Evolutionary conservation across 1,140 invertebrate species (phyloP).

Genomic region (Saccostrea glomerata): DNA sequence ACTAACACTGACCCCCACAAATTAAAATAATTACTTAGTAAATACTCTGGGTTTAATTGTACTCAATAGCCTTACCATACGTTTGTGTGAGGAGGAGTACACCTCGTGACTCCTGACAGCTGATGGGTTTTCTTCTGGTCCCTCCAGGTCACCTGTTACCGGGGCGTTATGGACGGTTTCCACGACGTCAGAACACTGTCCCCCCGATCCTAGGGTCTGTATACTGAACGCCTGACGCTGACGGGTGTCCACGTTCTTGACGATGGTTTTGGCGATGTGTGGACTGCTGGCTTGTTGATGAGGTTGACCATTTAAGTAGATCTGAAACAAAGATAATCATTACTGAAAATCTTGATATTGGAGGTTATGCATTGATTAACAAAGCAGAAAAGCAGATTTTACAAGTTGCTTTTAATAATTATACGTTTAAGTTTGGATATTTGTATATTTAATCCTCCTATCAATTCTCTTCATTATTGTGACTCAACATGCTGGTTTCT

Average conservation of each 20-base stretch:
- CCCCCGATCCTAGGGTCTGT: constrained; percentile 67
- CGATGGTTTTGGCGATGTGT: constrained; percentile 64
- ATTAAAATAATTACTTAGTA: neutral
- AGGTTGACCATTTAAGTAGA: constrained; percentile 67
- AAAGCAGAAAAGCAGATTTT: too few species aligned
- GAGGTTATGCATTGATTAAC: too few species aligned
- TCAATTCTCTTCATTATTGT: too few species aligned
- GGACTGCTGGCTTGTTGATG: constrained; percentile 63
- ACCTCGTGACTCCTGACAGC: neutral
- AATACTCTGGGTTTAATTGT: neutral
- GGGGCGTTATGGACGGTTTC: constrained; percentile 47
- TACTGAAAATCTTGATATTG: neutral
- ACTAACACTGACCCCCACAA: too few species aligned
- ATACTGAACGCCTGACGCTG: constrained; percentile 69
- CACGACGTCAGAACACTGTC: constrained; percentile 65
- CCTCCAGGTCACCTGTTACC: neutral
- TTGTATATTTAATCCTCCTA: too few species aligned
- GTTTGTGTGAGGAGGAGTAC: constrained; percentile 15
- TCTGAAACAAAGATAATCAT: constrained; percentile 52
- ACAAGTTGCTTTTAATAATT: too few species aligned
- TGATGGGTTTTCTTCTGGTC: neutral
- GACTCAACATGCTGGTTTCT: too few species aligned
- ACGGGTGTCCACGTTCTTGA: constrained; percentile 65
- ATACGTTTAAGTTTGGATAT: too few species aligned
- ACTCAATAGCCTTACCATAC: neutral